Percentiles rank a stretch among this genome's conserved stretches.
Conservation (phyloP, 1,140 invertebrate genomes). For the Megalonaias nervosa region DNA sequence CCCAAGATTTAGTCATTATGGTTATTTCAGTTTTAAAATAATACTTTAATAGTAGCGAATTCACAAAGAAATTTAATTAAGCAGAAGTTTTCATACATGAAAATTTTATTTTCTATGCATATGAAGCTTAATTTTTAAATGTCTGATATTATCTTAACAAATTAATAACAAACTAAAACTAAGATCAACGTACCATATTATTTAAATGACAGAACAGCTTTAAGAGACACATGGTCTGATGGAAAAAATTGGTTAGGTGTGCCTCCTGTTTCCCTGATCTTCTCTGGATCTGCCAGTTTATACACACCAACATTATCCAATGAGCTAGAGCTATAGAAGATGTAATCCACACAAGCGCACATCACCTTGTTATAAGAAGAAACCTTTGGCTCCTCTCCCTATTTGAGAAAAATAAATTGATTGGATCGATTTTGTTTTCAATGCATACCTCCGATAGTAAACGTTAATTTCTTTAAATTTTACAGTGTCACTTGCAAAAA, state of each 20-base stretch:
- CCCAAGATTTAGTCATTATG: too few relatives aligned
- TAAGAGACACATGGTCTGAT: conserved; percentile 59
- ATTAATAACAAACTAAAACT: not conserved
- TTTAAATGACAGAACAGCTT: conserved; percentile 48
- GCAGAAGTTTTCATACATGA: too few relatives aligned
- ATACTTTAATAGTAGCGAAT: too few relatives aligned
- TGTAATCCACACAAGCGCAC: conserved; percentile 47
- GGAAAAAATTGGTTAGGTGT: conserved; percentile 50
- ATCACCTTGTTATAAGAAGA: conserved; percentile 42
- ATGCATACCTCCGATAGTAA: too few relatives aligned
- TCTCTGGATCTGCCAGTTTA: conserved; percentile 31
- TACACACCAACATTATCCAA: conserved; percentile 48
- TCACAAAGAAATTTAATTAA: too few relatives aligned
- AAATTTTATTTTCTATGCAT: too few relatives aligned
- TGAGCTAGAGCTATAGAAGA: conserved; percentile 48
- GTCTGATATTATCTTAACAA: too few relatives aligned
- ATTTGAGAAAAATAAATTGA: conserved; percentile 1
- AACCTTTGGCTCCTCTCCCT: conserved; percentile 50
- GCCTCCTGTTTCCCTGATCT: conserved; percentile 37
- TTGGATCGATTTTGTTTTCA: too few relatives aligned
- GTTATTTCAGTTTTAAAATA: too few relatives aligned
- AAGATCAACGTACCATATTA: conserved; percentile 9
- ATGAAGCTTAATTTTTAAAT: too few relatives aligned
- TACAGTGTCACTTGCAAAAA: too few relatives aligned
- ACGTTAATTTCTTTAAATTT: too few relatives aligned